phyloP scores from a whole-genome alignment of 2,113 vertebrate species.

The Herpetotheres cachinnans region DNA sequence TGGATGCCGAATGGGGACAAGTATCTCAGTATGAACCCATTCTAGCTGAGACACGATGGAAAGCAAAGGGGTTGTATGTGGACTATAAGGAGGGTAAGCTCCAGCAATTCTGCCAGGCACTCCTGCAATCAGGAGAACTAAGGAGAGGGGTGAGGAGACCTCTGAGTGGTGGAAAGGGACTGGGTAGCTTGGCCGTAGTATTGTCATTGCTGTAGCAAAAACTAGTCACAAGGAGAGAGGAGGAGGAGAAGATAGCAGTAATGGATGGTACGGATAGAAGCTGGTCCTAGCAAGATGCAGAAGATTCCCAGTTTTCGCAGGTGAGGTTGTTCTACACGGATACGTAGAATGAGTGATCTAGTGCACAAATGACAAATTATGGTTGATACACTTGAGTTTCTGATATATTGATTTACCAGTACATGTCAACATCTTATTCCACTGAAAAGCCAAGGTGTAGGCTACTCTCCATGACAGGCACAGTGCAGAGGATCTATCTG shows the following conservation, averaged over 20 bases:
- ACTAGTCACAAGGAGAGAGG: not conserved
- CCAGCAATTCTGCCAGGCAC: not conserved
- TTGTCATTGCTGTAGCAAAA: not conserved
- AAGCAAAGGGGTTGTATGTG: not conserved
- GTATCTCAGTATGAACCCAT: fast-evolving
- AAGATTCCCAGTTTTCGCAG: not conserved
- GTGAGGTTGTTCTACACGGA: not conserved
- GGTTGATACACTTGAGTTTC: not conserved
- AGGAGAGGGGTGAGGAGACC: not conserved
- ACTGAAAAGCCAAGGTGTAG: not conserved
- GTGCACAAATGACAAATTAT: not conserved
- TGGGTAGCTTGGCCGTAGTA: not conserved
- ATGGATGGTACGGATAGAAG: not conserved
- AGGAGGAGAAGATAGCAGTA: not conserved
- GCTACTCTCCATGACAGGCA: not conserved
- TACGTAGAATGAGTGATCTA: not conserved
- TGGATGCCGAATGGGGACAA: not conserved
- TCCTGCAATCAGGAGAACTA: not conserved
- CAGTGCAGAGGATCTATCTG: not conserved
- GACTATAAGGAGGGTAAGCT: not conserved
- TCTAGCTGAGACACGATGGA: not conserved
- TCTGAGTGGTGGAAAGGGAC: not conserved
- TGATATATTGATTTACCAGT: not conserved
- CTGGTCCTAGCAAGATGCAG: not conserved
- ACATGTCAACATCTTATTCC: not conserved